Conservation (phyloP, 2,797 vertebrate genomes). For the Gymnothorax reevesii region DNA sequence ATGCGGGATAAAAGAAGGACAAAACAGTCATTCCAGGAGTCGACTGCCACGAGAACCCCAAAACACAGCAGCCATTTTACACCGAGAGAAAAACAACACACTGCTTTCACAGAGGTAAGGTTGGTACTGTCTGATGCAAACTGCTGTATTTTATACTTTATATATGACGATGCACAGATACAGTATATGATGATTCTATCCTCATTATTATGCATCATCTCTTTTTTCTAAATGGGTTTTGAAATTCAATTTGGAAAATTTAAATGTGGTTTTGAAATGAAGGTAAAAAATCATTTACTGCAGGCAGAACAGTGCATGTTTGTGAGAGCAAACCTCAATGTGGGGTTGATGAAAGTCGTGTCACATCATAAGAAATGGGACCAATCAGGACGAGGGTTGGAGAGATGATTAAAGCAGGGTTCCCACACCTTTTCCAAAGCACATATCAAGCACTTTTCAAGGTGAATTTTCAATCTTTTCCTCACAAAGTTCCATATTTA, state of each 20-base stretch:
- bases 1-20: background rate
- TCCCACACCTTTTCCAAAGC: too few relatives aligned
- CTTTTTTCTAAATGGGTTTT: background rate
- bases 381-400: background rate
- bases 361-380: background rate
- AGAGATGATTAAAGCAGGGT: too few relatives aligned
- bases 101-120: background rate
- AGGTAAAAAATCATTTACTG: background rate
- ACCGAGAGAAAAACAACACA: background rate
- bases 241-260: too few relatives aligned
- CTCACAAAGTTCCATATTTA: too few relatives aligned
- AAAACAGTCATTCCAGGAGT: background rate
- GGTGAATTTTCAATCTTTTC: too few relatives aligned
- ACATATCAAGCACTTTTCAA: too few relatives aligned
- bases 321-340: too few relatives aligned
- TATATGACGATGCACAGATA: background rate
- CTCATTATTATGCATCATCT: background rate
- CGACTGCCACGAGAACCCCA: constrained; percentile 12
- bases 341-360: too few relatives aligned
- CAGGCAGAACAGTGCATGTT: background rate
- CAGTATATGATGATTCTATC: background rate
- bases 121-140: background rate
- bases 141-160: background rate
- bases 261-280: background rate
- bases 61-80: background rate